Evolutionary conservation across 2,888 invertebrate genomes (phyloP).

Genomic region (Sarcophaga subvicina): DNA sequence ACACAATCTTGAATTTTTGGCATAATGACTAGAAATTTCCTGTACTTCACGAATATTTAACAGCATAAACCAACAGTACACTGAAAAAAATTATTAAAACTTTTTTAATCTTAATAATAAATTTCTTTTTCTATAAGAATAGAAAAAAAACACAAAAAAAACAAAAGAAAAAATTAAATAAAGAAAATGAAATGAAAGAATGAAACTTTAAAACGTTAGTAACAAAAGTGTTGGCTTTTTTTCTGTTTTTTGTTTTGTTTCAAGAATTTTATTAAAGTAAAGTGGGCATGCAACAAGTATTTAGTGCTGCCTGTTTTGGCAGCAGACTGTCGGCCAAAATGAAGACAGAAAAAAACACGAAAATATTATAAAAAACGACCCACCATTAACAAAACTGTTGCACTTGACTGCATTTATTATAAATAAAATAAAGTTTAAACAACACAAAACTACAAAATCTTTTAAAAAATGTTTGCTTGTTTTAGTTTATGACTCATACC

Average conservation of each 20-base stretch:
- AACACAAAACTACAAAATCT: conserved; percentile 24
- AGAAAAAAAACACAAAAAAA: too few species aligned
- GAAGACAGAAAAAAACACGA: conserved; percentile 10
- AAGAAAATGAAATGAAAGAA: too few species aligned
- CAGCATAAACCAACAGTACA: too few species aligned
- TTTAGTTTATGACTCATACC: background rate
- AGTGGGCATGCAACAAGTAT: conserved; percentile 66
- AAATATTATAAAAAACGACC: conserved; percentile 30
- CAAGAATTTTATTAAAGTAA: background rate
- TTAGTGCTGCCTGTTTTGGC: conserved; percentile 36
- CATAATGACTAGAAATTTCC: conserved; percentile 63
- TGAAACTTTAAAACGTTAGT: too few species aligned
- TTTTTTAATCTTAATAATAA: too few species aligned
- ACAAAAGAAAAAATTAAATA: too few species aligned
- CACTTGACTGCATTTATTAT: conserved; percentile 68
- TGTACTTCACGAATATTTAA: conserved; percentile 2
- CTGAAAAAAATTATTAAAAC: too few species aligned
- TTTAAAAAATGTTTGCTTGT: conserved; percentile 23
- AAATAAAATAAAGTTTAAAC: conserved; percentile 26
- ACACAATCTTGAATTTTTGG: conserved; percentile 29
- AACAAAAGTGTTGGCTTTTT: too few species aligned
- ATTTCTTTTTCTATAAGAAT: too few species aligned
- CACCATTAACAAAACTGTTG: conserved; percentile 63
- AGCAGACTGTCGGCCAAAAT: conserved; percentile 55
- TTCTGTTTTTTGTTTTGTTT: too few species aligned